A percentile compares a stretch with the other conserved stretches of the same genome.
These are phyloP conservation scores for Andrena hattorfiana DNA, from an alignment of 2,888 invertebrate genomes.

Conservation along the genomic window DNA sequence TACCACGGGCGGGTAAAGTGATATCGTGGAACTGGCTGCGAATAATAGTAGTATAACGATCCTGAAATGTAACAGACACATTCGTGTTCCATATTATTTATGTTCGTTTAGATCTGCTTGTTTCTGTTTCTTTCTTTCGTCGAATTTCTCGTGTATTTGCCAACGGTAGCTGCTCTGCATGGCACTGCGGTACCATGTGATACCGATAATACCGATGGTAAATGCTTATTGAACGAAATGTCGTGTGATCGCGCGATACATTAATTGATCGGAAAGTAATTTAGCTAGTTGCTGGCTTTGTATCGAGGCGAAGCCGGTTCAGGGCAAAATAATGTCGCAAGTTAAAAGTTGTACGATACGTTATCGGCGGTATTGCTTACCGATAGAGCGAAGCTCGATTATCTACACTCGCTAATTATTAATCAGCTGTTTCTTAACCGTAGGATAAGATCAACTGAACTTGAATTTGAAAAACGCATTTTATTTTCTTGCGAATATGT, in stretches of 20 bases:
- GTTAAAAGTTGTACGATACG: neutral
- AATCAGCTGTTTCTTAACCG: too few relatives aligned
- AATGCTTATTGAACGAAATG: conserved; percentile 14
- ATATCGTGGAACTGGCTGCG: conserved; percentile 84
- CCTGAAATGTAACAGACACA: conserved; percentile 80
- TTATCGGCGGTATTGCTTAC: conserved; percentile 16
- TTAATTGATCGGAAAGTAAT: conserved; percentile 27
- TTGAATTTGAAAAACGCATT: too few relatives aligned
- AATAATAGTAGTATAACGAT: conserved; percentile 84
- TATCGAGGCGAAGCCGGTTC: conserved; percentile 22
- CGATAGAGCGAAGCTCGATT: too few relatives aligned
- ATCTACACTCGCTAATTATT: too few relatives aligned
- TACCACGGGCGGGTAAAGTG: conserved; percentile 84
- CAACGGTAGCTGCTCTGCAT: neutral
- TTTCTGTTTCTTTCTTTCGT: neutral
- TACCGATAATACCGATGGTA: neutral
- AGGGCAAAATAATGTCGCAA: conserved; percentile 11
- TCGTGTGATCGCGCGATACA: neutral
- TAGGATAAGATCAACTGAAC: too few relatives aligned
- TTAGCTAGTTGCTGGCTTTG: conserved; percentile 43
- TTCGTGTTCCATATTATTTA: conserved; percentile 59
- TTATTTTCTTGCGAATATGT: too few relatives aligned
- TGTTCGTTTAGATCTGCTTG: neutral
- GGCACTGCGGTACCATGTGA: neutral
- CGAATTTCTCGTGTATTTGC: neutral